Percentiles rank a stretch among this genome's conserved stretches.
Evolutionary conservation across 2,888 invertebrate genomes (phyloP).

Genomic region (Kryphioiulus occultus): DNA sequence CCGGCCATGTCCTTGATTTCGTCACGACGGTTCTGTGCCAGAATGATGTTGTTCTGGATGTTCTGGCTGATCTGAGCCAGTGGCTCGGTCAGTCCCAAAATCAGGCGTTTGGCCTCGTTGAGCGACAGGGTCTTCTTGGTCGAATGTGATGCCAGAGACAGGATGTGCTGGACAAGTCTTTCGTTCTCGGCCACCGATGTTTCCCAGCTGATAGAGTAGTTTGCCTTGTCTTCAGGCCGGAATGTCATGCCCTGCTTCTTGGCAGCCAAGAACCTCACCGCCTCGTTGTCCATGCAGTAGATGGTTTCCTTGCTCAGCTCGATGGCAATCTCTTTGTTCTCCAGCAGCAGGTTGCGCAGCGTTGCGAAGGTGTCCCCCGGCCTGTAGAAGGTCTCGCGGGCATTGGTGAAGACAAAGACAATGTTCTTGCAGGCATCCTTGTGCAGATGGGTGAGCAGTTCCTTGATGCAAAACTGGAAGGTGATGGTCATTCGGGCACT

Average conservation of each 20-base stretch:
- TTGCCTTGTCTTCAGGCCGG: slow-evolving; percentile 1
- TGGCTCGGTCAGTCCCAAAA: slow-evolving; percentile 46
- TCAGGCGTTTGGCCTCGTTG: slow-evolving; percentile 33
- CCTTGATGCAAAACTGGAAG: slow-evolving; percentile 57
- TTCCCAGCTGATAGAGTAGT: slow-evolving; percentile 54
- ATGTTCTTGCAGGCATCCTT: slow-evolving; percentile 56
- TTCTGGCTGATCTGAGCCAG: slow-evolving; percentile 47
- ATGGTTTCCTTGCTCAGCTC: slow-evolving; percentile 49
- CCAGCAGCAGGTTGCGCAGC: slow-evolving; percentile 37
- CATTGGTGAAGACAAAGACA: slow-evolving; percentile 57
- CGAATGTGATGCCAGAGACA: not conserved
- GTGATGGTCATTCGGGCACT: slow-evolving; percentile 52
- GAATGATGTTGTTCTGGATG: slow-evolving; percentile 43
- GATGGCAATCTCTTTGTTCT: not conserved
- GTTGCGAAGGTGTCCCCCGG: slow-evolving; percentile 52
- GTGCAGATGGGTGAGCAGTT: slow-evolving; percentile 56
- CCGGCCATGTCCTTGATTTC: slow-evolving; percentile 25
- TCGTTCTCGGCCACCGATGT: slow-evolving; percentile 52
- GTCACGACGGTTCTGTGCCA: not conserved
- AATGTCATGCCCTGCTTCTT: slow-evolving; percentile 49
- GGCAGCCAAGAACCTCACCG: slow-evolving; percentile 55
- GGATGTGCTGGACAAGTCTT: slow-evolving; percentile 52
- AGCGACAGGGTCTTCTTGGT: slow-evolving; percentile 37
- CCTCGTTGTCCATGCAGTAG: slow-evolving; percentile 56
- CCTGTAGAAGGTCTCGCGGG: slow-evolving; percentile 52